phyloP scores from a whole-genome alignment of 2,797 vertebrate species.

The Scyliorhinus canicula region DNA sequence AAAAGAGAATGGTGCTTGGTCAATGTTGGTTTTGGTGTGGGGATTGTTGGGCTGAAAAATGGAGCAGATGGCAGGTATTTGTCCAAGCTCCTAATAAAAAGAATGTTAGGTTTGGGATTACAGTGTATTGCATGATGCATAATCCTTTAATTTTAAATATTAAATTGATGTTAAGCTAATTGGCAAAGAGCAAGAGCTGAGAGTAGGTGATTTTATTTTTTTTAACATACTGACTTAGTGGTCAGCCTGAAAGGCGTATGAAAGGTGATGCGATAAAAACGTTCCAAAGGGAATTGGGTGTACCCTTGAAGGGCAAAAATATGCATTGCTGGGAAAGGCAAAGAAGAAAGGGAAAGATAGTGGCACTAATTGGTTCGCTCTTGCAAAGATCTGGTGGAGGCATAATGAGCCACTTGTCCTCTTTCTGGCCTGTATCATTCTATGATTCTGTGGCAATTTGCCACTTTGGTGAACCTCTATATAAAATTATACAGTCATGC shows the following conservation, averaged over 20 bases:
- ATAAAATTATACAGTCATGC: no score
- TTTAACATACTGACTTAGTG: no score
- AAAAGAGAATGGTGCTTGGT: background rate
- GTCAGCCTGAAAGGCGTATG: no score
- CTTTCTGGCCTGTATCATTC: background rate
- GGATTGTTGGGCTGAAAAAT: background rate
- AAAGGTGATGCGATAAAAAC: no score
- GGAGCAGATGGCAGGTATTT: background rate
- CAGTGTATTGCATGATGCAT: background rate
- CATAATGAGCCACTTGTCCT: background rate
- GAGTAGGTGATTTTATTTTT: background rate
- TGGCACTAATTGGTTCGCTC: background rate
- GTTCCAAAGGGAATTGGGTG: no score
- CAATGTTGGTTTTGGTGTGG: background rate
- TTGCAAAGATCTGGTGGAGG: background rate
- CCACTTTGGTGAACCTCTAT: no score
- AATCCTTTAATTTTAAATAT: background rate
- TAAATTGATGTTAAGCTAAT: background rate
- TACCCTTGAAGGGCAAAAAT: no score
- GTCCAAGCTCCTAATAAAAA: background rate
- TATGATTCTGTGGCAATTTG: no score
- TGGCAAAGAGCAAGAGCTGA: background rate
- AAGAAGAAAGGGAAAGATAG: background rate
- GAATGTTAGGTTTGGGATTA: background rate
- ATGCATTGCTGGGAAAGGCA: no score